Evolutionary conservation across 2,888 invertebrate genomes (phyloP).

Genomic region (Spodoptera littoralis): DNA sequence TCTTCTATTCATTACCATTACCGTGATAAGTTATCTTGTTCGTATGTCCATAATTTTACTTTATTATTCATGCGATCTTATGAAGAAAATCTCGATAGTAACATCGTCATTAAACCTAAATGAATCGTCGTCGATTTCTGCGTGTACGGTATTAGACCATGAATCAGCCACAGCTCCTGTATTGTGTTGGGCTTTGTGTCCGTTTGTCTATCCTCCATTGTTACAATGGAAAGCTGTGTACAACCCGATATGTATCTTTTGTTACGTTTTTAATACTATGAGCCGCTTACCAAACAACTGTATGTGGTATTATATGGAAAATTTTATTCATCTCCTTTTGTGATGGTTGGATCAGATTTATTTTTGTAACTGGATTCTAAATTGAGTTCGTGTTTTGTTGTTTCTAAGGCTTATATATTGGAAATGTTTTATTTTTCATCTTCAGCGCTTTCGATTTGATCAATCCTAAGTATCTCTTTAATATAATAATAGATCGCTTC

Average conservation of each 20-base stretch:
- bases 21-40: no score
- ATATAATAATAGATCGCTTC: no score
- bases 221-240: conserved; percentile 54
- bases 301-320: conserved; percentile 32
- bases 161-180: conserved; percentile 34
- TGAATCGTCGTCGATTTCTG: conserved; percentile 8
- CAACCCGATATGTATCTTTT: conserved; percentile 59
- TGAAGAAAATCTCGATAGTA: not conserved
- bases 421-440: not conserved
- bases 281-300: conserved; percentile 58
- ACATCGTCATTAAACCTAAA: conserved; percentile 6
- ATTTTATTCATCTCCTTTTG: conserved; percentile 30
- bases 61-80: no score
- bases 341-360: conserved; percentile 25
- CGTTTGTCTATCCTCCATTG: conserved; percentile 60
- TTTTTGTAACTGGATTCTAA: conserved; percentile 28
- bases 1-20: no score
- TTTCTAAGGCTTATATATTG: conserved; percentile 16
- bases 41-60: no score
- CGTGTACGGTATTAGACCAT: conserved; percentile 16
- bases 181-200: conserved; percentile 43
- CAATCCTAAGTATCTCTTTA: no score
- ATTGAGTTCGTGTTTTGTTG: conserved; percentile 36
- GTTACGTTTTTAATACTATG: conserved; percentile 63
- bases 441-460: no score